Evolutionary conservation across 2,797 vertebrate species (phyloP), one percentile per base, ranked within the genome.

Genomic region (Ambastaia sidthimunki): DNA sequence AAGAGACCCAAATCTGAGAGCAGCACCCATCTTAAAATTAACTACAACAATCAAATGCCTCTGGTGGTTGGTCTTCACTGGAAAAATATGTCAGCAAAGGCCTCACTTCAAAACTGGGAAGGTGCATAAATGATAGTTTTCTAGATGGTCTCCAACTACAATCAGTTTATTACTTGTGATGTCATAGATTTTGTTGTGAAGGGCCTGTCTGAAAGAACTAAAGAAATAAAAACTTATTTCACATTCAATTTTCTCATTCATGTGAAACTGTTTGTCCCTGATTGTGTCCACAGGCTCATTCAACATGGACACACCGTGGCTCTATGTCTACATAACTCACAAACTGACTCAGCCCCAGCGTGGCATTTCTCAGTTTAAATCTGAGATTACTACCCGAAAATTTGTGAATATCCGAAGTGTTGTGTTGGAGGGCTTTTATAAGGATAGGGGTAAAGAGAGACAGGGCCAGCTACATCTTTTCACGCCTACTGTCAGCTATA

Each of bases 271-370:
- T 44, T 41, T 62, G 9, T 52, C 15, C 18, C 34, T 57, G 15
- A 4, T 9, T 79, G 12, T 54, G 16, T 47, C n/a, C 72, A 68
- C 83, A 96, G 96, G 94, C 63, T 88, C 86, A 0, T 90, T 97
- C 82, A 96, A 91, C 80, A 88, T 96, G 90, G 94, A 96, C 85
- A 95, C 93, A 0, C 96, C 95, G 0, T 97, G 95, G 96, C 86
- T 96, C 7, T 94, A 94, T 80, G 71, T 97, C 71, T 91, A 93
- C 57, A 84, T 84, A 0, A 74, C 91, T 72, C 94, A 95, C 86
- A 95, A 91, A 77, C 88, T 96, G 69, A 91, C 89, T 79, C 93
- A 93, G 82, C 91, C 92, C 48, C 93, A 93, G 52, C 87, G 31
- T 25, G 91, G 92, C 81, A 83, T 84, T 1, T 88, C 94, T 47